Evolutionary conservation across 2,888 invertebrate species (phyloP).

Genomic region (Rhodophaea formosa): DNA sequence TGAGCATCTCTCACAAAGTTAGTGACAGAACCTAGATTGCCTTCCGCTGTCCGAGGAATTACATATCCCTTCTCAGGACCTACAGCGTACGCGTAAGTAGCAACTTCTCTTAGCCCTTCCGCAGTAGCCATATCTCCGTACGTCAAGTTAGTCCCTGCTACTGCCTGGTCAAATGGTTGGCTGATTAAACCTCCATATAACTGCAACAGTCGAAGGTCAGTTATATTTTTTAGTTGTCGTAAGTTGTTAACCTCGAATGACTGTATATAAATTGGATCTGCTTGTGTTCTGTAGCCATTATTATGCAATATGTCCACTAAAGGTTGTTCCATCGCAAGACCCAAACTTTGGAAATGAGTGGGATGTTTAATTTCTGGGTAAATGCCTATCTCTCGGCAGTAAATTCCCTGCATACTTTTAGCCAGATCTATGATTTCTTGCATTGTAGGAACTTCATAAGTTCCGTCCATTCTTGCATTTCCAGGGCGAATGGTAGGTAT

Average conservation of each 20-base stretch:
- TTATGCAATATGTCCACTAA: slow-evolving; percentile 58
- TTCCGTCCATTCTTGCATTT: slow-evolving; percentile 59
- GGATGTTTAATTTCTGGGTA: slow-evolving; percentile 71
- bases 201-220: slow-evolving; percentile 61
- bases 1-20: slow-evolving; percentile 63
- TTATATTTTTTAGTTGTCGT: slow-evolving; percentile 58
- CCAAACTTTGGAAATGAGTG: slow-evolving; percentile 60
- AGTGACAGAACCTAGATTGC: slow-evolving; percentile 51
- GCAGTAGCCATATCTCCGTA: slow-evolving; percentile 65
- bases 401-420: slow-evolving; percentile 58
- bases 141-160: slow-evolving; percentile 51
- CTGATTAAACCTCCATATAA: slow-evolving; percentile 39
- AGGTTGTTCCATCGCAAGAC: slow-evolving; percentile 59
- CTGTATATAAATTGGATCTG: slow-evolving; percentile 65
- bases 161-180: slow-evolving; percentile 59
- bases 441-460: slow-evolving; percentile 61
- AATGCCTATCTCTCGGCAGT: slow-evolving; percentile 58
- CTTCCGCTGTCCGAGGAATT: slow-evolving; percentile 54
- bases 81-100: slow-evolving; percentile 64
- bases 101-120: slow-evolving; percentile 60
- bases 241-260: slow-evolving; percentile 71
- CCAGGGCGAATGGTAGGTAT: slow-evolving; percentile 63
- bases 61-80: slow-evolving; percentile 68
- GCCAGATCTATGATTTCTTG: slow-evolving; percentile 69
- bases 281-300: slow-evolving; percentile 56